phyloP scores from a whole-genome alignment of 2,888 invertebrate genomes.

The Scelioninae gen. 2 region DNA sequence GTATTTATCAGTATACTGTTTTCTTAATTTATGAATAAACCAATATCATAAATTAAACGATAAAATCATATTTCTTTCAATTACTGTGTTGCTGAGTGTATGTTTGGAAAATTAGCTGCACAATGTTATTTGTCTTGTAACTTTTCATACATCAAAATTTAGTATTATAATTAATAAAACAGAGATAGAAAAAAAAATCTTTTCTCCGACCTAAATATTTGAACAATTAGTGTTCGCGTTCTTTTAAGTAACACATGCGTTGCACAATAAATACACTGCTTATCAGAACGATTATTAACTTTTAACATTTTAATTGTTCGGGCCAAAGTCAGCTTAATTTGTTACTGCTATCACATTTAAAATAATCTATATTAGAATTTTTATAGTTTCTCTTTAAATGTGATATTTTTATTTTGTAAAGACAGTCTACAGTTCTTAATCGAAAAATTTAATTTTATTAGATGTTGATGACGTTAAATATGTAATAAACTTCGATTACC shows the following conservation, averaged over 20 bases:
- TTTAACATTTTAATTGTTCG: background rate
- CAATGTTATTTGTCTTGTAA: slow-evolving; percentile 62
- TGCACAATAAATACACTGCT: slow-evolving; percentile 24
- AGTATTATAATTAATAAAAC: background rate
- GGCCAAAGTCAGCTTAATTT: slow-evolving; percentile 1
- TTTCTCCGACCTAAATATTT: slow-evolving; percentile 47
- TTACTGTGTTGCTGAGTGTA: slow-evolving; percentile 61
- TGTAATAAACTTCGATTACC: slow-evolving; percentile 97
- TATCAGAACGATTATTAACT: slow-evolving; percentile 1
- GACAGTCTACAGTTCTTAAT: too few species aligned
- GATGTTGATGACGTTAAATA: slow-evolving; percentile 97
- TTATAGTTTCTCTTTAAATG: too few species aligned
- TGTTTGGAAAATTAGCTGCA: slow-evolving; percentile 66
- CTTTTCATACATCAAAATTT: slow-evolving; percentile 41
- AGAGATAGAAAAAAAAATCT: slow-evolving; percentile 4
- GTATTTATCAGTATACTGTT: too few species aligned
- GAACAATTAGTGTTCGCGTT: slow-evolving; percentile 16
- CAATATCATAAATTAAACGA: too few species aligned
- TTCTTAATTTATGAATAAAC: too few species aligned
- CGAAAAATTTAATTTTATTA: too few species aligned
- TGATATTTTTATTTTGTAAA: too few species aligned
- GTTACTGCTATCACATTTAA: background rate
- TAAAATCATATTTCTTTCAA: too few species aligned
- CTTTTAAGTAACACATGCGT: too few species aligned
- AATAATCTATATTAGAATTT: too few species aligned